These are phyloP conservation scores for Acanthis flammea DNA, from an alignment of 2,797 vertebrate genomes.

Conservation along the genomic window DNA sequence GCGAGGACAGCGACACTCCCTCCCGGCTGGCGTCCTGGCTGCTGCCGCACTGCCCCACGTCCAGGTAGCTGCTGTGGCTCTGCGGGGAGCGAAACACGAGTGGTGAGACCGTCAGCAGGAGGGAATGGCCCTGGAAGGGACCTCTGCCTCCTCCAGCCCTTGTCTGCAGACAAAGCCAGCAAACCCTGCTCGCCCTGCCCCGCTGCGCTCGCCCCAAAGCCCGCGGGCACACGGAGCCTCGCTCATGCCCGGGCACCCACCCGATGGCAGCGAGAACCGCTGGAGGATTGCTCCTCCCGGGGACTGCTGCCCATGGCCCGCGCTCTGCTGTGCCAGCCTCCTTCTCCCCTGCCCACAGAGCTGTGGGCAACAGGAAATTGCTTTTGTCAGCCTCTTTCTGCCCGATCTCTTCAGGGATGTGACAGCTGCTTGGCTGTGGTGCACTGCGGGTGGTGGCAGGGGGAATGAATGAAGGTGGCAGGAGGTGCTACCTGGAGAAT, in stretches of 20 bases:
- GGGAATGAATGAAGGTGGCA: neutral
- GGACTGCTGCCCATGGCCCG: fast-evolving
- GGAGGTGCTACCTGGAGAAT: neutral
- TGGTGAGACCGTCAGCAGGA: fast-evolving
- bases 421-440: fast-evolving
- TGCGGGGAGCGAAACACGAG: slow-evolving; percentile 45
- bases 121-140: neutral
- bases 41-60: slow-evolving; percentile 65
- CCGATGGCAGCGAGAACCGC: fast-evolving
- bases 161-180: no score
- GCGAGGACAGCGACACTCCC: slow-evolving; percentile 79
- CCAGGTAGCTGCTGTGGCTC: slow-evolving; percentile 82
- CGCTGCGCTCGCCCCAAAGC: neutral
- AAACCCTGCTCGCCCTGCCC: no score
- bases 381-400: neutral
- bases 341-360: neutral
- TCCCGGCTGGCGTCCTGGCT: slow-evolving; percentile 50
- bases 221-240: neutral
- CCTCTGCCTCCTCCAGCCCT: fast-evolving
- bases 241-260: neutral
- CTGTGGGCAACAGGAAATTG: neutral
- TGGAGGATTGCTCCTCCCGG: fast-evolving
- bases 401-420: neutral
- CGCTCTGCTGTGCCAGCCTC: neutral
- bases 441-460: neutral